Conservation (phyloP, 2,888 invertebrate genomes). For the Oxytorus armatus region DNA sequence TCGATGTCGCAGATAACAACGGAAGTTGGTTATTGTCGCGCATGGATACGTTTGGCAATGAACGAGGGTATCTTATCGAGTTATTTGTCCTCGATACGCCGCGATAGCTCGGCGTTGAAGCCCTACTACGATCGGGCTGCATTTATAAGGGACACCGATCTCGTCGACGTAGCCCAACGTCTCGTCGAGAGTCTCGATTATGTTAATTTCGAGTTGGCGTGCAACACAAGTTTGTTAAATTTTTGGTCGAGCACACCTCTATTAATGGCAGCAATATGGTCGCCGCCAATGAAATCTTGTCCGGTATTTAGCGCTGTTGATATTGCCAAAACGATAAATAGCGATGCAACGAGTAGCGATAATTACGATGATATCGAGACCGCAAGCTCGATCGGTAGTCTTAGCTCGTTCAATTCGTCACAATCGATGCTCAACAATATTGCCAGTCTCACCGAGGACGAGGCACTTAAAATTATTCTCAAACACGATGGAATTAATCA, state of each 20-base stretch:
- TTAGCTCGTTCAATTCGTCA: slow-evolving; percentile 81
- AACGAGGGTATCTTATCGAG: slow-evolving; percentile 95
- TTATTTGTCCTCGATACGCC: slow-evolving; percentile 92
- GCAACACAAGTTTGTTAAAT: slow-evolving; percentile 92
- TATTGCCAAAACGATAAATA: slow-evolving; percentile 88
- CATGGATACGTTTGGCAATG: slow-evolving; percentile 95
- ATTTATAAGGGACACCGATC: slow-evolving; percentile 93
- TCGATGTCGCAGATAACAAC: slow-evolving; percentile 92
- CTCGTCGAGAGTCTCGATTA: slow-evolving; percentile 91
- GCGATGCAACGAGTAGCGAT: slow-evolving; percentile 77
- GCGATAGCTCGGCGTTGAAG: slow-evolving; percentile 91
- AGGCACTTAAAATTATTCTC: slow-evolving; percentile 90
- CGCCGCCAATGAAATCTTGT: slow-evolving; percentile 91
- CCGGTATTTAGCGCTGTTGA: slow-evolving; percentile 91
- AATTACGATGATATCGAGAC: slow-evolving; percentile 80
- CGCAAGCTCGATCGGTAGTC: slow-evolving; percentile 81
- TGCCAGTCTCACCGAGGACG: slow-evolving; percentile 87
- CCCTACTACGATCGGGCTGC: slow-evolving; percentile 94
- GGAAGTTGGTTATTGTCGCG: slow-evolving; percentile 96
- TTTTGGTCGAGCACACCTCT: slow-evolving; percentile 94
- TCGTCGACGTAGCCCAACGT: slow-evolving; percentile 91
- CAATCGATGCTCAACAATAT: slow-evolving; percentile 78
- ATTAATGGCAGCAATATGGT: slow-evolving; percentile 93
- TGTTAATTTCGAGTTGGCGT: slow-evolving; percentile 84
- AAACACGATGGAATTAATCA: slow-evolving; percentile 83